Evolutionary conservation across 2,113 vertebrate species (phyloP).

Genomic region (Aegotheles bennettii): DNA sequence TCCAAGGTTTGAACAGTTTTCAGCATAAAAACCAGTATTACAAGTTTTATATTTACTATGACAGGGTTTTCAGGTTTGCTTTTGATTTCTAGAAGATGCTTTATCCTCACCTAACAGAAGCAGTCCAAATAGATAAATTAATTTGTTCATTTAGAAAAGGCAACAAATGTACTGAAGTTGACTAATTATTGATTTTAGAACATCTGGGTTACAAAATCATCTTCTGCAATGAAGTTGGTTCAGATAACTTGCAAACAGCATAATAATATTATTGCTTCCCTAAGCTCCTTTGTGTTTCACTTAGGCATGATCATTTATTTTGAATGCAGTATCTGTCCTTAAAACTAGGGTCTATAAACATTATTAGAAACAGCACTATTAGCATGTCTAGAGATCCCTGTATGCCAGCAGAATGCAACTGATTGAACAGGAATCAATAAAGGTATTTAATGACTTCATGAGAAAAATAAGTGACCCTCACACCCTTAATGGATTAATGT

Average conservation of each 20-base stretch:
- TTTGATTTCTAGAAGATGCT: not conserved
- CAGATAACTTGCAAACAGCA: not conserved
- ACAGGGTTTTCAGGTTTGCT: not conserved
- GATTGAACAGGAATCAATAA: constrained; percentile 83
- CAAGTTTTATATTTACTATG: not conserved
- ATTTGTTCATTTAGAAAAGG: not conserved
- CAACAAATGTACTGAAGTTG: not conserved
- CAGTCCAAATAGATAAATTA: not conserved
- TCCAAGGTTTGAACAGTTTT: not conserved
- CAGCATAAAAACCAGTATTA: not conserved
- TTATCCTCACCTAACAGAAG: not conserved
- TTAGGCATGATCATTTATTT: constrained; percentile 29
- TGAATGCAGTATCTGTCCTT: constrained; percentile 31
- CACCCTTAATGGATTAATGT: constrained; percentile 78
- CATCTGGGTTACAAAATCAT: not conserved
- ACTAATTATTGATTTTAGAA: not conserved
- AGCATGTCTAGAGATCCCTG: constrained; percentile 39
- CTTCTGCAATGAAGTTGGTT: not conserved
- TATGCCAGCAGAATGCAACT: constrained; percentile 8
- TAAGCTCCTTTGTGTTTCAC: constrained; percentile 30
- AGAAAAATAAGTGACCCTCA: constrained; percentile 82
- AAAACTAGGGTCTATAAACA: constrained; percentile 31
- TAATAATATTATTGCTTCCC: not conserved
- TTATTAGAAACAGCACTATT: constrained; percentile 41
- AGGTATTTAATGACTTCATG: constrained; percentile 76